Base-by-base conservation (phyloP, 2,797 vertebrate genomes). In the Tragelaphus oryx region DNA sequence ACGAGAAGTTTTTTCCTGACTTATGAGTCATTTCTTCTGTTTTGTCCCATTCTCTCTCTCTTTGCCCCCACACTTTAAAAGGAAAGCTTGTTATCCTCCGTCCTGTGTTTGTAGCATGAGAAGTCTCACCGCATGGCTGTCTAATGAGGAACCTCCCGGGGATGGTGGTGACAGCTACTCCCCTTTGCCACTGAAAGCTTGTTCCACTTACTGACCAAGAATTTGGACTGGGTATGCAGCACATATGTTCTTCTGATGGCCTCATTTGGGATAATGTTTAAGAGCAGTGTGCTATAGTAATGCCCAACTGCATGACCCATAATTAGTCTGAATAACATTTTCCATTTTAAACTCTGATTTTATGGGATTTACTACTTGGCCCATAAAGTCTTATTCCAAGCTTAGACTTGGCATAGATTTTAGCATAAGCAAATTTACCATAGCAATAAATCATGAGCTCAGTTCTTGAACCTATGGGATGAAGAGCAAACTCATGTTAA, bases 291-390 rank as follows among this genome's bases (percentile, higher is more conserved):
- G 94, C 93, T 95, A 65, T 37, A 89, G 95, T 59, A 76, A 88
- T 89, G 55, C 87, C 87, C 93, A 92, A 81, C 65, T 96, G 92
- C 93, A 89, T 1, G 14, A 88, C 93, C 93, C 87, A 80, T 97
- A 97, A 97, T 97, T 97, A 97, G 97, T 95, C 92, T 97, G 97
- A 96, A 97, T 96, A 97, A 97, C 95, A 97, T 97, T 97, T 97
- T 97, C 97, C 97, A 96, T 96, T 96, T 97, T 96, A 97, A 97
- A 97, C 41, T 16, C 96, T 94, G 94, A 97, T 93, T 97, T 96
- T 96, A 96, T 3, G 50, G 76, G 85, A 93, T 93, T 97, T 97
- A 97, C 92, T 96, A 76, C 93, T 97, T 95, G 94, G 96, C 96
- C 85, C 68, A 92, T 97, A 97, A 97, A 97, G 86, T 92, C 94